phyloP scores from a whole-genome alignment of 2,888 invertebrate species.

The Neria commutata region DNA sequence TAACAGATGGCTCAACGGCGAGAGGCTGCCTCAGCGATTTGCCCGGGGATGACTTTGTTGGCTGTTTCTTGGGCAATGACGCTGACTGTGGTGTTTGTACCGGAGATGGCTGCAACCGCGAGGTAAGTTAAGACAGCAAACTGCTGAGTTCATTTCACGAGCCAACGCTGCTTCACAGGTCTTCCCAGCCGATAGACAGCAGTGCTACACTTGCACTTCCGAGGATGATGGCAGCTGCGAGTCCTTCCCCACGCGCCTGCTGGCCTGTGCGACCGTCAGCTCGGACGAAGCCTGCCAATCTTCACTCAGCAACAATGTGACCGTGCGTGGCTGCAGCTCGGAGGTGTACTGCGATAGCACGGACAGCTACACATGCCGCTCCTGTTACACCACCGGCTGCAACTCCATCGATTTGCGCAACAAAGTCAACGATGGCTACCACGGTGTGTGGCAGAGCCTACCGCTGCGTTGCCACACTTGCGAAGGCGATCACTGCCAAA shows the following conservation, averaged over 20 bases:
- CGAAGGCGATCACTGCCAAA: conserved; percentile 43
- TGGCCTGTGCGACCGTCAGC: conserved; percentile 40
- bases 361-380: conserved; percentile 48
- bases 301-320: conserved; percentile 39
- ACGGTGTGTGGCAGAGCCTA: conserved; percentile 53
- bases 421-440: conserved; percentile 45
- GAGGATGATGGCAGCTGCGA: conserved; percentile 46
- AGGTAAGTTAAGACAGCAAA: conserved; percentile 35
- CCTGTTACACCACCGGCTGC: conserved; percentile 46
- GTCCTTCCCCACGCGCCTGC: conserved; percentile 39
- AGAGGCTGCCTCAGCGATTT: conserved; percentile 51
- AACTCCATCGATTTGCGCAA: conserved; percentile 51
- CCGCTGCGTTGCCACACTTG: conserved; percentile 52
- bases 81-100: conserved; percentile 43
- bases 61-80: conserved; percentile 46
- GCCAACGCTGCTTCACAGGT: conserved; percentile 34
- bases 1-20: conserved; percentile 47
- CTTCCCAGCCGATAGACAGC: conserved; percentile 49
- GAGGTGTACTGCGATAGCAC: conserved; percentile 39
- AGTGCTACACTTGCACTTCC: conserved; percentile 50
- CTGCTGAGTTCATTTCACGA: not conserved
- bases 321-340: conserved; percentile 53
- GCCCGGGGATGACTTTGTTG: conserved; percentile 38
- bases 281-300: conserved; percentile 47
- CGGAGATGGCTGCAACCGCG: conserved; percentile 48